phyloP scores from a whole-genome alignment of 2,113 vertebrate genomes.

The Lasiurus cinereus region DNA sequence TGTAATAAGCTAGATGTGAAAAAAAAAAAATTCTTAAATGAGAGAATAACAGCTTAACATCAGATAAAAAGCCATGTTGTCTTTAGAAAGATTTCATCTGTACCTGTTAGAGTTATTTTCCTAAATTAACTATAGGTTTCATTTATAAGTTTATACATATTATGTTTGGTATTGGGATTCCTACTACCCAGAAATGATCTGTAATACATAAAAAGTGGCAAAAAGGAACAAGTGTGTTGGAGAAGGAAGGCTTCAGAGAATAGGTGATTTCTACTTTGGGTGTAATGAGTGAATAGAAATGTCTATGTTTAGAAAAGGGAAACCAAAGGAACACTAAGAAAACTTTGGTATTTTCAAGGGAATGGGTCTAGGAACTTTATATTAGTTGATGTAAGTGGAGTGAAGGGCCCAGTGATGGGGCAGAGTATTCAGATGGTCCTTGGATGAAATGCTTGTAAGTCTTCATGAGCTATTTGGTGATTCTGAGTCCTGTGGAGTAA shows the following conservation, averaged over 20 bases:
- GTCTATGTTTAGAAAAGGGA: background rate
- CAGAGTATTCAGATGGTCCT: background rate
- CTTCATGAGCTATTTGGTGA: background rate
- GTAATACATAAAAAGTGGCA: background rate
- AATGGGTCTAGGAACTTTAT: background rate
- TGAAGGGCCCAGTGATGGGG: background rate
- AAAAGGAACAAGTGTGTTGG: background rate
- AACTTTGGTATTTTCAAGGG: background rate
- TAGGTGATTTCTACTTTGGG: background rate
- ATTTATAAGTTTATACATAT: conserved; percentile 55
- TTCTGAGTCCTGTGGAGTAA: background rate
- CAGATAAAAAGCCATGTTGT: background rate
- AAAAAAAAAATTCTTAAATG: background rate
- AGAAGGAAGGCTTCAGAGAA: background rate
- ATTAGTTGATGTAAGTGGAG: background rate
- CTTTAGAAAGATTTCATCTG: conserved; percentile 29
- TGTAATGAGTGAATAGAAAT: background rate
- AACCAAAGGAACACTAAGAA: background rate
- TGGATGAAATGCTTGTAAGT: background rate
- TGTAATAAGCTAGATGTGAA: too few species aligned
- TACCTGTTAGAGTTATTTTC: conserved; percentile 49
- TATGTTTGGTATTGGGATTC: background rate
- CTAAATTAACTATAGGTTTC: conserved; percentile 62
- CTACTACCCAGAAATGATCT: background rate
- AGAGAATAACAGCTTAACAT: conserved; percentile 53